A percentile compares a stretch with the other conserved stretches of the same genome.
phyloP scores from a whole-genome alignment of 2,113 vertebrate genomes.

The Herpailurus yagouaroundi region DNA sequence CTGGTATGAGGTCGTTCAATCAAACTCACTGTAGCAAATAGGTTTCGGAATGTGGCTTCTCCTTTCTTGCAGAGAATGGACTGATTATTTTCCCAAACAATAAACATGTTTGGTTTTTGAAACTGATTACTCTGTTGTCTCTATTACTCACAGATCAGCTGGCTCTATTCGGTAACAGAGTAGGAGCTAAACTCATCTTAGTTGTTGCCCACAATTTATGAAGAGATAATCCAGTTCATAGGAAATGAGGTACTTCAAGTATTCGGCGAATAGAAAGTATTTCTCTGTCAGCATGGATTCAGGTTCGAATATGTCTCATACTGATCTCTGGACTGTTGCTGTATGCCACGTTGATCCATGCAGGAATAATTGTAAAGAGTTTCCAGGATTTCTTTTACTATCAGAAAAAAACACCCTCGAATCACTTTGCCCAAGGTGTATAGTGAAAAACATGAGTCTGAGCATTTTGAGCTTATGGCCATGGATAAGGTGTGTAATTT shows the following conservation, averaged over 20 bases:
- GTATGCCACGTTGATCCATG: conserved; percentile 70
- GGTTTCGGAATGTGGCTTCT: conserved; percentile 75
- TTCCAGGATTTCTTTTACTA: conserved; percentile 62
- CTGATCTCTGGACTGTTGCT: conserved; percentile 67
- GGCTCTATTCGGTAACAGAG: conserved; percentile 69
- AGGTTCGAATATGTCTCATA: conserved; percentile 66
- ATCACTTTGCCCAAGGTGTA: conserved; percentile 26
- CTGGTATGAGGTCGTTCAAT: background rate
- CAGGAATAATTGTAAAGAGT: conserved; percentile 75
- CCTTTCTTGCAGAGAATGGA: conserved; percentile 77
- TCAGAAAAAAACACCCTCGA: conserved; percentile 53
- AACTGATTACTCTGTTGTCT: conserved; percentile 80
- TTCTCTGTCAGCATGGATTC: conserved; percentile 77
- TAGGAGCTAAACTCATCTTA: conserved; percentile 78
- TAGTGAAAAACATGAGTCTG: conserved; percentile 18
- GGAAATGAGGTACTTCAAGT: conserved; percentile 79
- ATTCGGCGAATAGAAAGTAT: conserved; percentile 72
- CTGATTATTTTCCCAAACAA: conserved; percentile 79
- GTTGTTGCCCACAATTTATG: conserved; percentile 76
- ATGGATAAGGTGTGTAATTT: conserved; percentile 45
- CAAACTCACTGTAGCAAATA: conserved; percentile 73
- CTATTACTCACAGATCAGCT: conserved; percentile 78
- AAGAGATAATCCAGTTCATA: conserved; percentile 81
- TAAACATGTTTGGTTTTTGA: conserved; percentile 67
- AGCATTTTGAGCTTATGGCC: conserved; percentile 27